Evolutionary conservation across 2,888 invertebrate species (phyloP).

Genomic region (Pandemis heparana): DNA sequence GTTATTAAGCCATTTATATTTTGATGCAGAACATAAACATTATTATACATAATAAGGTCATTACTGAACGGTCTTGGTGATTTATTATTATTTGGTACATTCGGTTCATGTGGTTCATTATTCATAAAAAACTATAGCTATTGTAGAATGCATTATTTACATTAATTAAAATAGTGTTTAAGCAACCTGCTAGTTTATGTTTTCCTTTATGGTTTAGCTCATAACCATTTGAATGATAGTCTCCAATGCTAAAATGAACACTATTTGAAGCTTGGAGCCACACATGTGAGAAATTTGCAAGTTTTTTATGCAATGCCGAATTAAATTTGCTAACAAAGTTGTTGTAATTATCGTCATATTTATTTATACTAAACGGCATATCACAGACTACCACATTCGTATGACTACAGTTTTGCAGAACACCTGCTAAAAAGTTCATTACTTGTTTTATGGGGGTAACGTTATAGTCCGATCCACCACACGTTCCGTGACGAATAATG

Average conservation of each 20-base stretch:
- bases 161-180: too few relatives aligned
- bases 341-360: too few relatives aligned
- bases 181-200: too few relatives aligned
- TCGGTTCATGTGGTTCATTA: neutral
- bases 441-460: conserved; percentile 7
- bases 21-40: conserved; percentile 40
- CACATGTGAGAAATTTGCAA: too few relatives aligned
- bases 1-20: conserved; percentile 39
- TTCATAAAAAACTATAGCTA: conserved; percentile 13
- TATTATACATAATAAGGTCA: conserved; percentile 35
- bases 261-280: too few relatives aligned
- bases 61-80: neutral
- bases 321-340: too few relatives aligned
- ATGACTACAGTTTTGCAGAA: neutral
- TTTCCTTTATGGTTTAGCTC: too few relatives aligned
- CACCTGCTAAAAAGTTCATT: neutral
- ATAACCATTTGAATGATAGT: too few relatives aligned
- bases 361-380: too few relatives aligned
- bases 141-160: conserved; percentile 1
- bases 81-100: conserved; percentile 17
- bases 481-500: conserved; percentile 14
- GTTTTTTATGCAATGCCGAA: too few relatives aligned
- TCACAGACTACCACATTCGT: too few relatives aligned
- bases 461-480: conserved; percentile 4
- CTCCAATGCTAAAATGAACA: too few relatives aligned